Percentiles rank a stretch among this genome's conserved stretches.
Conservation (phyloP, 2,797 vertebrate genomes). For the Chaetodon trifasciatus region DNA sequence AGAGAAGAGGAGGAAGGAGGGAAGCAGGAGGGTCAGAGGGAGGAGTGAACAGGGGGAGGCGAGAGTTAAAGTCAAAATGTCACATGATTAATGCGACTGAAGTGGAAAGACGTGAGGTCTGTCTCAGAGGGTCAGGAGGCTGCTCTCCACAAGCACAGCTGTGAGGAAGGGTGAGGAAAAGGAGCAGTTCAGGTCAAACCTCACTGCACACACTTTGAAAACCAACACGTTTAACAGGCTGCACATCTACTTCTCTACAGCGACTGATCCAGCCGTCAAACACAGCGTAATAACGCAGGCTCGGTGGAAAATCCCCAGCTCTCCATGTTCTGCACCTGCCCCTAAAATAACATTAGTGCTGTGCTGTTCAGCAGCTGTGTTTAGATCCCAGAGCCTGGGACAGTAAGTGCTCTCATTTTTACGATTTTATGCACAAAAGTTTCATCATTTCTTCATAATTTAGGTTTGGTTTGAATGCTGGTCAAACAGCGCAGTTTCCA, state of each 20-base stretch:
- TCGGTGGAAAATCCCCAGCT: neutral
- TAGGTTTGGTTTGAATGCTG: no score
- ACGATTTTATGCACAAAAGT: neutral
- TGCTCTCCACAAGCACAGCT: neutral
- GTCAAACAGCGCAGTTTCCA: no score
- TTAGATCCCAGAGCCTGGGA: neutral
- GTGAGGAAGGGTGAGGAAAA: neutral
- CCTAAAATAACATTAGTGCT: neutral
- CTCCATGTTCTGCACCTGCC: neutral
- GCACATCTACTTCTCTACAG: neutral
- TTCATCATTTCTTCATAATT: neutral
- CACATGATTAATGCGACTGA: neutral
- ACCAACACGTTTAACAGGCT: neutral
- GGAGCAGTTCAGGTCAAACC: slow-evolving; percentile 59
- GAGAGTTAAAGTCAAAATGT: slow-evolving; percentile 35
- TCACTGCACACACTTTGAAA: slow-evolving; percentile 28
- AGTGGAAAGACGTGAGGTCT: neutral
- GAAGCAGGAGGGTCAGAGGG: slow-evolving; percentile 62
- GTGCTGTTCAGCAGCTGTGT: neutral
- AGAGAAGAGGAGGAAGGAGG: slow-evolving; percentile 71
- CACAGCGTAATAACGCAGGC: neutral
- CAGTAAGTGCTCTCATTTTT: neutral
- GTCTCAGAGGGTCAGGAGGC: neutral
- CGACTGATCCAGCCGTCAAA: neutral
- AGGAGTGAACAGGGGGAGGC: slow-evolving; percentile 31